Conservation (phyloP, 1,140 invertebrate genomes). For the Aphaenogaster floridana region DNA sequence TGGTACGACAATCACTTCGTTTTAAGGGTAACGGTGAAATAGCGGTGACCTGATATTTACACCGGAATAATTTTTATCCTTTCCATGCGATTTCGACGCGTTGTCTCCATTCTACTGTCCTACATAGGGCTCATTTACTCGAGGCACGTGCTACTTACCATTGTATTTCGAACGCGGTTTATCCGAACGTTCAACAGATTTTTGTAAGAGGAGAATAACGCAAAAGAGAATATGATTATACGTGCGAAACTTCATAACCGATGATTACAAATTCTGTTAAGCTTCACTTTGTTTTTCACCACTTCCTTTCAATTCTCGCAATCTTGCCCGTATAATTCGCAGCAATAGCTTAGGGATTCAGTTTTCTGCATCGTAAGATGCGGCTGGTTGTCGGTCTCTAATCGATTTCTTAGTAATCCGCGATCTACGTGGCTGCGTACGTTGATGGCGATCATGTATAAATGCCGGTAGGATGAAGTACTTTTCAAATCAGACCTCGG, state of each 20-base stretch:
- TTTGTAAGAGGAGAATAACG: background rate
- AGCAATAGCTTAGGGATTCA: background rate
- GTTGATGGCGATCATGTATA: slow-evolving; percentile 60
- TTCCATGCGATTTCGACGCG: slow-evolving; percentile 70
- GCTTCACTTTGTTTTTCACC: background rate
- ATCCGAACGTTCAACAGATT: background rate
- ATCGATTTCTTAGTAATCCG: slow-evolving; percentile 40
- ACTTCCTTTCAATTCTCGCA: slow-evolving; percentile 30
- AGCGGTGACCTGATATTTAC: slow-evolving; percentile 74
- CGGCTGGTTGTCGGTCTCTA: slow-evolving; percentile 27
- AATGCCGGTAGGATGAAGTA: slow-evolving; percentile 60
- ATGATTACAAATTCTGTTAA: slow-evolving; percentile 2
- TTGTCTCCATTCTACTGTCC: slow-evolving; percentile 71
- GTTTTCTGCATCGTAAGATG: slow-evolving; percentile 42
- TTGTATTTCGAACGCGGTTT: slow-evolving; percentile 17
- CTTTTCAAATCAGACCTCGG: slow-evolving; percentile 65
- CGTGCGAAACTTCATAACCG: background rate
- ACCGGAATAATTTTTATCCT: slow-evolving; percentile 77
- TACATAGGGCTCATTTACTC: slow-evolving; percentile 66
- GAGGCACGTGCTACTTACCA: slow-evolving; percentile 46
- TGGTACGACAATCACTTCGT: slow-evolving; percentile 59
- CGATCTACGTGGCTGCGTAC: slow-evolving; percentile 49
- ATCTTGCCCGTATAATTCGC: slow-evolving; percentile 1
- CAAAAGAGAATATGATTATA: background rate
- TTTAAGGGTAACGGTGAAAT: slow-evolving; percentile 70